Evolutionary conservation across 2,113 vertebrate genomes (phyloP), one percentile per base, ranked within the genome.

Genomic region (Epinephelus cyanopodus): DNA sequence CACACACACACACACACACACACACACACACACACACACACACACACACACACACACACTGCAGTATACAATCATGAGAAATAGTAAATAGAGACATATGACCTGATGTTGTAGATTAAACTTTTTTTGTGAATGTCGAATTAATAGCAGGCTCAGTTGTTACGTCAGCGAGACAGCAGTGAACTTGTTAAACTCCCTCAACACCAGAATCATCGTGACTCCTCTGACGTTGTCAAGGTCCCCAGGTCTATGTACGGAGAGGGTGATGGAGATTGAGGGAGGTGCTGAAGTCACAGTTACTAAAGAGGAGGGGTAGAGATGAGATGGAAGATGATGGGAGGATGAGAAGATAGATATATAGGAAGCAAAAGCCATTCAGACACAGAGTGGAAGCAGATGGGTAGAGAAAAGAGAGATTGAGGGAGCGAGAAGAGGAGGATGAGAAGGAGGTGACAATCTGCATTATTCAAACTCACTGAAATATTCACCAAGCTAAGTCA

Each of bases 381-480:
- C 18, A 3, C 39, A 71, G 37, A 47, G 81, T 19, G 67, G 50
- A 68, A 37, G 74, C 83, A 83, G 87, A 82, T 87, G 75, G 75
- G 78, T 29, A 47, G 63, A 74, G 78, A 17, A 75, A 52, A 57
- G 58, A 70, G 37, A 47, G 62, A 79, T 0, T 17, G 54, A 56
- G 23, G 53, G 68, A 37, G 63, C 2, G 27, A 67, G 77, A 79
- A 61, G 71, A 48, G 72, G 82, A 82, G 57, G 76, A 91, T 64
- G 84, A 91, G 67, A 77, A 82, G 88, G 81, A 87, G 90, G 88
- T 87, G 92, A 92, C 91, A 89, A 90, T 86, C 92, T 94, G 88
- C 94, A 95, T 95, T 92, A 95, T 95, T 95, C 90, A 95, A 89
- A 89, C 82, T 84, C 77, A 69, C 85, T 95, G 77, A 93, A 95